Conservation (phyloP, 2,888 invertebrate genomes). For the Drosophila peninsularis region DNA sequence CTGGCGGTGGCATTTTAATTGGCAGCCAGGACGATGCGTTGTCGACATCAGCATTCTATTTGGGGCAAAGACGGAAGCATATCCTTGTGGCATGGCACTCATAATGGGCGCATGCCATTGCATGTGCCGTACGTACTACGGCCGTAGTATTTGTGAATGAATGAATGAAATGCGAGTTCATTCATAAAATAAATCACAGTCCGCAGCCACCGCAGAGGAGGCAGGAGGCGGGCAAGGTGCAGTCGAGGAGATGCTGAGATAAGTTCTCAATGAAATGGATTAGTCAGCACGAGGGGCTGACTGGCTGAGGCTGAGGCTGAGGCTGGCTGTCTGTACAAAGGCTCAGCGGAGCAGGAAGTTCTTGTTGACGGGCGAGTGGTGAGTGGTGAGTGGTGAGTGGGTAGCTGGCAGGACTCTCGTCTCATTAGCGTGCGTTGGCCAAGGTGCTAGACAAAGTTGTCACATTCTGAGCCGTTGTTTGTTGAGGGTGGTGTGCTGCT, state of each 20-base stretch:
- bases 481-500: conserved; percentile 12
- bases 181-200: conserved; percentile 73
- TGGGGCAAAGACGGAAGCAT: conserved; percentile 65
- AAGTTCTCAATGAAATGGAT: conserved; percentile 73
- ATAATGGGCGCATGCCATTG: conserved; percentile 65
- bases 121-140: conserved; percentile 48
- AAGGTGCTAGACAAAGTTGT: conserved; percentile 56
- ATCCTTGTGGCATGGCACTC: conserved; percentile 62
- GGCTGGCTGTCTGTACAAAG: conserved; percentile 28
- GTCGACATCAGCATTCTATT: conserved; percentile 54
- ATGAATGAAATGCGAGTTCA: conserved; percentile 75
- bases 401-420: conserved; percentile 17
- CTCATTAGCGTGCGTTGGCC: conserved; percentile 67
- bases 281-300: conserved; percentile 64
- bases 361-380: conserved; percentile 34
- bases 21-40: conserved; percentile 64
- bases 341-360: conserved; percentile 55
- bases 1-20: conserved; percentile 80
- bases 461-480: conserved; percentile 20
- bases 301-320: not conserved
- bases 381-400: conserved; percentile 8
- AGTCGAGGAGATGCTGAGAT: conserved; percentile 37
- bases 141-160: conserved; percentile 66
- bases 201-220: conserved; percentile 13
- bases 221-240: not conserved